Evolutionary conservation across 2,888 invertebrate species (phyloP).

Genomic region (Drosophila tripunctata): DNA sequence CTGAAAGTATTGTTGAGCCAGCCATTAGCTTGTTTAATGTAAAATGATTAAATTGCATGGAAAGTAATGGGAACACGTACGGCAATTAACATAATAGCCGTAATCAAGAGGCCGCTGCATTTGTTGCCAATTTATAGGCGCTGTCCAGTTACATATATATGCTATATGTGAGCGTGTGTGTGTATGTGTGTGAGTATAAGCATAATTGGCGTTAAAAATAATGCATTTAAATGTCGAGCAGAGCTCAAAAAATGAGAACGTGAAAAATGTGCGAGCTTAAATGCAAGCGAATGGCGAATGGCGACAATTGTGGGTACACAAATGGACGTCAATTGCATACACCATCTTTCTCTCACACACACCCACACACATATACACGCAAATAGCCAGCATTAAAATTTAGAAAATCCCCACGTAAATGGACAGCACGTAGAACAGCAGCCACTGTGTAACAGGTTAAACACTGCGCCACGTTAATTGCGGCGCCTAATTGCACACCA

Average conservation of each 20-base stretch:
- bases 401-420: conserved; percentile 73
- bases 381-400: conserved; percentile 76
- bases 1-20: conserved; percentile 1
- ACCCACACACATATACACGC: conserved; percentile 5
- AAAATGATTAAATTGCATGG: conserved; percentile 50
- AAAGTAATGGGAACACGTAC: conserved; percentile 57
- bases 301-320: conserved; percentile 58
- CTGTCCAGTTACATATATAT: conserved; percentile 29
- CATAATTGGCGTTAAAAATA: conserved; percentile 73
- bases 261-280: conserved; percentile 73
- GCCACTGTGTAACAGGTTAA: conserved; percentile 75
- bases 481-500: conserved; percentile 78
- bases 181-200: conserved; percentile 35
- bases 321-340: conserved; percentile 66
- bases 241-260: conserved; percentile 47
- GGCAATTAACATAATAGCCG: conserved; percentile 70
- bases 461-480: conserved; percentile 79
- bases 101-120: conserved; percentile 65
- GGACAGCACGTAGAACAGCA: conserved; percentile 56
- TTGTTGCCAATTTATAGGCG: conserved; percentile 70
- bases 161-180: too few species aligned
- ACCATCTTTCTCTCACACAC: conserved; percentile 8
- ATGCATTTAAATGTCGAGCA: conserved; percentile 67
- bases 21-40: conserved; percentile 28
- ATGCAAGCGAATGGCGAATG: conserved; percentile 32